A percentile compares a stretch with the other conserved stretches of the same genome.
phyloP scores from a whole-genome alignment of 53 echinoderm and acorn worm genomes.

The Antedon mediterranea region DNA sequence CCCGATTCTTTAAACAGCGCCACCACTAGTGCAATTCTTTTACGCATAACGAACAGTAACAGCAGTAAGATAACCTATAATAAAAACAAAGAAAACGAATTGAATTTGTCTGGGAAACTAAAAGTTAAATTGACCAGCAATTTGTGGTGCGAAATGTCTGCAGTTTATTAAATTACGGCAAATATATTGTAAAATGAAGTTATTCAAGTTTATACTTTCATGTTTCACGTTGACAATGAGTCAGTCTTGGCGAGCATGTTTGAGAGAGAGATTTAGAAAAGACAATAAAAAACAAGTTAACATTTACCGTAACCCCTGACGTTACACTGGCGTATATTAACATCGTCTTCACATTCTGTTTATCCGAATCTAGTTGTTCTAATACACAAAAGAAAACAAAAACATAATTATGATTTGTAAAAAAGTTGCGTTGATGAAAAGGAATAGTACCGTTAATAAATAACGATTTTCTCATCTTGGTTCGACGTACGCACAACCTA shows the following conservation, averaged over 20 bases:
- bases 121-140: background rate
- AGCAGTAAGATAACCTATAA: constrained; percentile 45
- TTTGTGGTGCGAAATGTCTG: background rate
- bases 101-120: background rate
- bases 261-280: no score
- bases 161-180: no score
- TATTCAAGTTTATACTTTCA: no score
- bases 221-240: no score
- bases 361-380: constrained; percentile 36
- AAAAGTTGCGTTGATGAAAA: no score
- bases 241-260: no score
- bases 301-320: constrained; percentile 45
- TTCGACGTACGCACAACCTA: no score
- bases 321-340: constrained; percentile 51
- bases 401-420: background rate
- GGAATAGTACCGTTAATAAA: no score
- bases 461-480: no score
- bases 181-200: no score
- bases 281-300: no score
- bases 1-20: constrained; percentile 87
- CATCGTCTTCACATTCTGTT: constrained; percentile 43
- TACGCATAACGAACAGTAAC: constrained; percentile 61
- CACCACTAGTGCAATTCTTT: constrained; percentile 74
- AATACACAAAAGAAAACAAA: background rate
- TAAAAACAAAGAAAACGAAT: background rate